Base-by-base conservation (phyloP, 2,888 invertebrate genomes). In the Ochropleura plecta region DNA sequence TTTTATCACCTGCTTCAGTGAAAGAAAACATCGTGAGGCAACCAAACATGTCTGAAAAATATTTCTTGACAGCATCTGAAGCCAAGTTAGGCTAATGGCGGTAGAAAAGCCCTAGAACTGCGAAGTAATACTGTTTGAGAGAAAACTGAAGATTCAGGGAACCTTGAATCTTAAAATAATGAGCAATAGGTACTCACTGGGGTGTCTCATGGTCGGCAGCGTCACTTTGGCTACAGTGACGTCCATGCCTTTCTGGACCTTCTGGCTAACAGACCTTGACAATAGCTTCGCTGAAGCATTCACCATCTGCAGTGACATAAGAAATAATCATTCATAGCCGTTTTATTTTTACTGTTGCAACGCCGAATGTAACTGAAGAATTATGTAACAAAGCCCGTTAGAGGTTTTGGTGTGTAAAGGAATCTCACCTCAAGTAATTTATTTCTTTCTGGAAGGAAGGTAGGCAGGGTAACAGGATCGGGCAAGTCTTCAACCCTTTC, bases 401-500 rank as follows among this genome's bases (percentile, higher is more conserved):
- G 20, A 55, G n/a, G 14, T 30, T 14, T 30, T 30, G 57, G 14
- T 30, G 57, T 57, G 14, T 57, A 8, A 20, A 30, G 16, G 5
- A 4, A 46, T 42, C 42, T 68, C 86, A 96, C 96, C 91, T 95
- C 95, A 1, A 96, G 84, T 59, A 96, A 73, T 84, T 94, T 95
- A 46, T 87, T 92, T 72, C 96, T 92, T 81, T 96, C 96, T 0
- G 96, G 95, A 57, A 96, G 84, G 77, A 81, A 91, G 18, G 66
- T 81, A 0, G 89, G 89, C 3, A 91, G 74, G 0, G 95, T 78
- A 0, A 95, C 94, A 2, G 96, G 95, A 62, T 95, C 95, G 0
- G 96, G 94, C 5, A 96, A 85, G 69, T 96, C 96, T 83, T 96
- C 96, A 0, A 92, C 83, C 5, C 92, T 91, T 69, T 96, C 96